Base-by-base conservation (phyloP, 2,797 vertebrate species). In the Iguana delicatissima region DNA sequence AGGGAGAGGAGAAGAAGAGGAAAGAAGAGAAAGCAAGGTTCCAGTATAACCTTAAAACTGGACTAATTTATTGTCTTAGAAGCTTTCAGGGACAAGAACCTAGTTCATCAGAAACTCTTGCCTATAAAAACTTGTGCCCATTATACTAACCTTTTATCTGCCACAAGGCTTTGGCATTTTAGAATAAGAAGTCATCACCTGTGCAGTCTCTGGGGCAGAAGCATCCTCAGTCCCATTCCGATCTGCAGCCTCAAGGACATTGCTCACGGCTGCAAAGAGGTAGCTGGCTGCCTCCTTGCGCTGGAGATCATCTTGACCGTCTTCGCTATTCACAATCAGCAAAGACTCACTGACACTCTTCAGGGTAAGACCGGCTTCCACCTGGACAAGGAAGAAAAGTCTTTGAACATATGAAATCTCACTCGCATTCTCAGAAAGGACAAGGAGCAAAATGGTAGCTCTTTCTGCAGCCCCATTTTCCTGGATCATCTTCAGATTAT, bases 261-360 rank as follows among this genome's bases (percentile, higher is more conserved):
- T 98, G 95, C 98, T 98, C 87, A 98, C 97, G 91, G 98, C 98
- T 87, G 97, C 97, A 84, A 99, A 97, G 10, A 99, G 97, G 38
- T 98, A 96, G 13, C 89, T 93, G 62, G 98, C 98, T 76, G 98
- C 97, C 77, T 96, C 93, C 62, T 97, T 95, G 91, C 96, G 93
- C 93, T 97, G 95, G 89, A 94, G 35, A 91, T 93, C 89, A 96
- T 97, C 95, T 96, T 97, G 93, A 82, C 95, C 95, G 35, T 86
- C 88, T 55, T 95, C 90, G 4, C 91, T 90, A 89, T 96, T 98
- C 82, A 97, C 94, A 57, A 93, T n/a, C 16, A 97, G 95, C 93
- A 99, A 97, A 88, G 98, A 98, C 89, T 97, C 95, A 91, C 98
- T 98, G 95, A 98, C 97, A 38, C 97, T 97, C 62, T 97, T 95